Base-by-base conservation (phyloP, 2,888 invertebrate species). In the Mantis religiosa region DNA sequence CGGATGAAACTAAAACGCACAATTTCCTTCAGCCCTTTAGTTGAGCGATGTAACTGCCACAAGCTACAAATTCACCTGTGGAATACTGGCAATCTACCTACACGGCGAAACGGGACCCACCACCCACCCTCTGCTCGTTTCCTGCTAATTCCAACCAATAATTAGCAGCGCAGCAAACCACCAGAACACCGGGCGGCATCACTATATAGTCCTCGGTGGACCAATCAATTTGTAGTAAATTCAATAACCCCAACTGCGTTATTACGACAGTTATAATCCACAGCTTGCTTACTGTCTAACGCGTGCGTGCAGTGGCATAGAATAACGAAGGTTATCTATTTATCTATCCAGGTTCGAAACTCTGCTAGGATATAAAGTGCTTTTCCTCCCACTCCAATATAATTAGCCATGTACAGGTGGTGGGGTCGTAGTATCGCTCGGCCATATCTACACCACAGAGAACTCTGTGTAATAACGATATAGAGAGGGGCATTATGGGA, bases 161-260 rank as follows among this genome's bases (percentile, higher is more conserved):
- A 82, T 83, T 84, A 84, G 28, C 27, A 30, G 25, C 28, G 41
- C 54, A 82, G 28, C 28, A 88, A 84, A 88, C 84, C 54, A 83
- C 54, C 54, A 88, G 54, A 83, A 84, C 83, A 41, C 87, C 83
- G 41, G 41, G 41, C 41, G 28, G 81, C 82, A 20, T 87, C 87
- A 54, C 81, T 86, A 86, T 71, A 71, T 84, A 54, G 88, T 34
- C 47, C 83, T 83, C 88, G 34, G 84, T 41, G 84, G 88, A 88
- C 88, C 83, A 88, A 83, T 84, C 88, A 88, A 84, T 88, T 87
- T 82, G 28, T 47, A 84, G 28, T 88, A 88, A 84, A 86, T 86
- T 86, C 86, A 86, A 86, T 86, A 86, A 86, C 28, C 54, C 28
- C 86, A 86, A 86, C 86, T 81, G 86, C 86, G 86, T 71, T 86